Base-by-base conservation (phyloP, 30 jellyfish, hydroid and myxozoan genomes). In the Hydractinia echinata region DNA sequence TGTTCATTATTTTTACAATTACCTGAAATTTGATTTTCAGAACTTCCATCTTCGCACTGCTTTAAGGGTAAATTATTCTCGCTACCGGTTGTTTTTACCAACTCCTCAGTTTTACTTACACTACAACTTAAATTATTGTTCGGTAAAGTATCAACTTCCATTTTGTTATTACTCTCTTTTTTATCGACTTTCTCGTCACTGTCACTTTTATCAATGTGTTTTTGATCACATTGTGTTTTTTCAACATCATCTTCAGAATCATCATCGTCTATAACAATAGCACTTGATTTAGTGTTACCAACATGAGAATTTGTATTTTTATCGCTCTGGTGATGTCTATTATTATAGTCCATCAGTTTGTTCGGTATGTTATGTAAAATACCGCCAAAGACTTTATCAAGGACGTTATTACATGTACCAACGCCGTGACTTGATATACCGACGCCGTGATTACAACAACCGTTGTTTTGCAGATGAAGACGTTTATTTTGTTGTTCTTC, bases 191-290 rank as follows among this genome's bases (percentile, higher is more conserved):
- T 10, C 55, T 55, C 7, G 51, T 20, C 9, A 20, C 58, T 0
- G 5, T 20, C 50, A 71, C 5, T 71, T 60, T 71, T 60, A 67
- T 20, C 15, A 48, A 19, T 8, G 67, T 8, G 10, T 71, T 8
- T n/a, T 20, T 71, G 4, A 9, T 20, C 81, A 50, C 6, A n/a
- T 64, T 64, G 51, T 51, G 39, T 64, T 64, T 64, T 64, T 51
- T 71, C 81, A 30, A 14, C 81, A 20, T 71, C 84, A 13, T 54
- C 84, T 14, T 76, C 84, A 8, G 9, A 6, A 1, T 76, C 84
- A 49, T 76, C 83, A 50, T 76, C 84, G 18, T 76, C 84, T 49
- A n/a, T 51, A 19, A 20, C 55, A 71, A 71, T 71, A 9, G 61
- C 81, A 71, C 55, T 71, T 1, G 81, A 64, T 51, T 51, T 64